Conservation (phyloP, 2,113 vertebrate species). For the Machaerirhynchus nigripectus region DNA sequence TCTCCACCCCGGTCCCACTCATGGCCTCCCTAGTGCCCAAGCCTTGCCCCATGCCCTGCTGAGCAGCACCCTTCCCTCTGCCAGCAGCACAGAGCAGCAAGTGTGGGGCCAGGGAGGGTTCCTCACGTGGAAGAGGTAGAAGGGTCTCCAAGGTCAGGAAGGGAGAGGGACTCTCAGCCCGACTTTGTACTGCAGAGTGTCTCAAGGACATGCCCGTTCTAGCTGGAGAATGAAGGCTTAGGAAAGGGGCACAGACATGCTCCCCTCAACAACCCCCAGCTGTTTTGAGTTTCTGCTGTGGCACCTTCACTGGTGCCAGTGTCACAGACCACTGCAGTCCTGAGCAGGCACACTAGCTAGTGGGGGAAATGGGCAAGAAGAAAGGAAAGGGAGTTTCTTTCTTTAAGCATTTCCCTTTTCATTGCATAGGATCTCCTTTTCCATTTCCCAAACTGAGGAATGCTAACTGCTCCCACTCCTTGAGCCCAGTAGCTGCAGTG, state of each 20-base stretch:
- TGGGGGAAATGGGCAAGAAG: neutral
- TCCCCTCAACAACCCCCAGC: neutral
- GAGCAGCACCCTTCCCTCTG: neutral
- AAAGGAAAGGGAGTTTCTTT: neutral
- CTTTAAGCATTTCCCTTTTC: neutral
- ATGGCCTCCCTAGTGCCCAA: neutral
- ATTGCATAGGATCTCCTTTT: neutral
- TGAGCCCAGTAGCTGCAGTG: rapidly evolving
- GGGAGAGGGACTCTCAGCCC: neutral
- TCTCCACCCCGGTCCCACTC: neutral
- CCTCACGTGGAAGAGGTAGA: neutral
- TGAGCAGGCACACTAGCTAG: neutral
- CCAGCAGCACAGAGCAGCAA: neutral
- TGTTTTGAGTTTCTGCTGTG: neutral
- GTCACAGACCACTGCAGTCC: neutral
- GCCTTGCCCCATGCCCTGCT: neutral
- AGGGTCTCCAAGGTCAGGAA: neutral
- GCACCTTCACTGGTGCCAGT: neutral
- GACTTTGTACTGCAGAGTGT: neutral
- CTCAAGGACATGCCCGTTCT: neutral
- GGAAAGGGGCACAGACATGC: neutral
- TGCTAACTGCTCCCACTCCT: neutral
- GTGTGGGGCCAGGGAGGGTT: neutral
- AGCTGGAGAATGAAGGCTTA: neutral
- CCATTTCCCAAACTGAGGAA: neutral